Percentiles rank a stretch among this genome's conserved stretches.
Evolutionary conservation across 2,888 invertebrate species (phyloP).

Genomic region (Heteropelma amictum): DNA sequence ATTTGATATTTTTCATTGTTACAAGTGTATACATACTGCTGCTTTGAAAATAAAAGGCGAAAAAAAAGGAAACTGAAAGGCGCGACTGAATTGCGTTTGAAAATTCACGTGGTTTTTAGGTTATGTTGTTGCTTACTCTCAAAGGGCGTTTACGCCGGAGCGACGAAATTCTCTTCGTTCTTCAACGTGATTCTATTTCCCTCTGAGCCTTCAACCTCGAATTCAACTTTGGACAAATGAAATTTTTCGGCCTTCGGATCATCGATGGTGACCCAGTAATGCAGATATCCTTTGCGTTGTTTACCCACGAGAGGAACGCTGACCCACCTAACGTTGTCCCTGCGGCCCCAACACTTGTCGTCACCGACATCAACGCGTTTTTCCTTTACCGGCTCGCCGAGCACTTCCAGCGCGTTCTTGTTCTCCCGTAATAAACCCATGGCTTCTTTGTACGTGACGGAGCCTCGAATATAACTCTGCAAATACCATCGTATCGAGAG

Average conservation of each 20-base stretch:
- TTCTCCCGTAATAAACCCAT: slow-evolving; percentile 81
- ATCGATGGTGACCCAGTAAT: slow-evolving; percentile 53
- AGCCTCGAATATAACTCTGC: slow-evolving; percentile 80
- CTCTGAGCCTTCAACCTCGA: slow-evolving; percentile 56
- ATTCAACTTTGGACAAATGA: slow-evolving; percentile 61
- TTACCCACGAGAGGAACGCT: slow-evolving; percentile 84
- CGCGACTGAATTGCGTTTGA: too few relatives aligned
- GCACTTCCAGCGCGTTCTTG: slow-evolving; percentile 81
- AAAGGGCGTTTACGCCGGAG: too few relatives aligned
- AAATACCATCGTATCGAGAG: slow-evolving; percentile 79
- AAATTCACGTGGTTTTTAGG: too few relatives aligned
- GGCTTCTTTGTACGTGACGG: slow-evolving; percentile 83
- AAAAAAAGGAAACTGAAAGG: too few relatives aligned
- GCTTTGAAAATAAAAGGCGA: too few relatives aligned
- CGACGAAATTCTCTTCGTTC: neutral
- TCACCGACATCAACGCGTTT: slow-evolving; percentile 81
- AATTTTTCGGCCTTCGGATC: slow-evolving; percentile 23
- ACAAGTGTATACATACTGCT: too few relatives aligned
- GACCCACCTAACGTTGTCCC: slow-evolving; percentile 81
- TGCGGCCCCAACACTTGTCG: slow-evolving; percentile 75
- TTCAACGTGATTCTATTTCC: slow-evolving; percentile 61
- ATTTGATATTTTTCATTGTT: too few relatives aligned
- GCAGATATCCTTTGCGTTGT: slow-evolving; percentile 81
- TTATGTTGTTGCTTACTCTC: too few relatives aligned
- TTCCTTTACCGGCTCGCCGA: slow-evolving; percentile 88